These are phyloP conservation scores for Rhodinocichla rosea DNA, from an alignment of 2,113 vertebrate genomes.

Conservation along the genomic window DNA sequence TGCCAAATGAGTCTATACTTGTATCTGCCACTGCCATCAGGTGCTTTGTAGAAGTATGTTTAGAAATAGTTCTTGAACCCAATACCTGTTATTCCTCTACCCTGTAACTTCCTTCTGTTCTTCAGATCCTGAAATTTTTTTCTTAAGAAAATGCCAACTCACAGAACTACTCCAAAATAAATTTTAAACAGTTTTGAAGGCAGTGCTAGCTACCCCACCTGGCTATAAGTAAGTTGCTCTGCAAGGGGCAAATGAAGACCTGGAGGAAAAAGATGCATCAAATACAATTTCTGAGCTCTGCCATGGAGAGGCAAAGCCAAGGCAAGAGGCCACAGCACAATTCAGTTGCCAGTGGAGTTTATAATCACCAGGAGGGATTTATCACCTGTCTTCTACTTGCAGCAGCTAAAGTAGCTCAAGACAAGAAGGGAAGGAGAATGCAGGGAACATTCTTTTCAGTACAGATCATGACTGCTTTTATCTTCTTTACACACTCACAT, in stretches of 20 bases:
- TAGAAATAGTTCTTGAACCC: neutral
- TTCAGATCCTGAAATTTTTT: neutral
- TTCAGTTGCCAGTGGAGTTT: neutral
- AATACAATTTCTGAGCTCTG: neutral
- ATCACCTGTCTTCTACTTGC: neutral
- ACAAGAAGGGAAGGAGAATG: neutral
- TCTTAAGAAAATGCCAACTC: neutral
- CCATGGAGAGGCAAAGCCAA: neutral
- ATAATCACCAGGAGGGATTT: neutral
- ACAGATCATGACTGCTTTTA: neutral
- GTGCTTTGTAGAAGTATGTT: neutral
- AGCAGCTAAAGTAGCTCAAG: neutral
- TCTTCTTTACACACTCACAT: neutral
- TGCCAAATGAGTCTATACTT: neutral
- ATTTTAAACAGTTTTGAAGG: neutral
- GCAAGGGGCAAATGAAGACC: neutral
- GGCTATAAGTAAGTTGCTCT: neutral
- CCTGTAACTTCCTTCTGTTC: neutral
- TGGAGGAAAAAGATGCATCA: neutral
- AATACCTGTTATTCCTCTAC: neutral
- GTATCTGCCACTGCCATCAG: neutral
- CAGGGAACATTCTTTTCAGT: constrained; percentile 15
- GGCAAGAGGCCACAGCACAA: neutral
- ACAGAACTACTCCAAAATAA: neutral
- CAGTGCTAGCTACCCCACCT: neutral